Conservation (phyloP, 1,140 invertebrate genomes). For the Chrysopa pallens region DNA sequence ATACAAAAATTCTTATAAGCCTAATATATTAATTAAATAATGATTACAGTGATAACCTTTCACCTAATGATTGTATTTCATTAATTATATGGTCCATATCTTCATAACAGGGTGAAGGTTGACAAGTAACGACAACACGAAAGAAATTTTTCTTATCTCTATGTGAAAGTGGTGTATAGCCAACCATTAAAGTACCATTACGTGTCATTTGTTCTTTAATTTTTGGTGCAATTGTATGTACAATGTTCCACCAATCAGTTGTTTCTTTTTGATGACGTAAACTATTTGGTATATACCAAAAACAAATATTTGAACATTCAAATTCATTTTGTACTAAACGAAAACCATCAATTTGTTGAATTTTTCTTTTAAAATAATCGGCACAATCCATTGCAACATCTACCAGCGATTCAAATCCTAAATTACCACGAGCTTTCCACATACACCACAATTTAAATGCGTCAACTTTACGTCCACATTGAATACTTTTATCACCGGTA, state of each 20-base stretch:
- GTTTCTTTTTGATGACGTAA: constrained; percentile 42
- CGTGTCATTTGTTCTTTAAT: constrained; percentile 70
- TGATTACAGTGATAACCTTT: constrained; percentile 18
- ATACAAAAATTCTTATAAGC: too few relatives aligned
- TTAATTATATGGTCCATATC: constrained; percentile 43
- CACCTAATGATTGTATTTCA: constrained; percentile 36
- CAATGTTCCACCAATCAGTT: constrained; percentile 40
- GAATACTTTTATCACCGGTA: constrained; percentile 82
- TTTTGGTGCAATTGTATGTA: constrained; percentile 54
- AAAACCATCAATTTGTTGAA: constrained; percentile 7
- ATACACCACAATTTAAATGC: constrained; percentile 87
- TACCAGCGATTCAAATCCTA: constrained; percentile 32
- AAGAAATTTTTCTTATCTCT: constrained; percentile 66
- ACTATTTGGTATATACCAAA: constrained; percentile 78
- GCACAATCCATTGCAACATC: constrained; percentile 44
- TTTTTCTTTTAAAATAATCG: constrained; percentile 13
- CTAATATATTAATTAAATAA: not conserved
- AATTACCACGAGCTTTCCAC: constrained; percentile 62
- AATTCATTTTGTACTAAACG: constrained; percentile 25
- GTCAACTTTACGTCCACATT: constrained; percentile 86
- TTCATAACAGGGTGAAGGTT: constrained; percentile 34
- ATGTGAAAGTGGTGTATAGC: constrained; percentile 58
- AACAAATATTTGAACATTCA: constrained; percentile 74
- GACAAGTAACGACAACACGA: constrained; percentile 68
- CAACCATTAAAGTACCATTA: constrained; percentile 64